A percentile compares a stretch with the other conserved stretches of the same genome.
Evolutionary conservation across 23 tunicate genomes (phyloP).

Genomic region (Ciona savignyi): DNA sequence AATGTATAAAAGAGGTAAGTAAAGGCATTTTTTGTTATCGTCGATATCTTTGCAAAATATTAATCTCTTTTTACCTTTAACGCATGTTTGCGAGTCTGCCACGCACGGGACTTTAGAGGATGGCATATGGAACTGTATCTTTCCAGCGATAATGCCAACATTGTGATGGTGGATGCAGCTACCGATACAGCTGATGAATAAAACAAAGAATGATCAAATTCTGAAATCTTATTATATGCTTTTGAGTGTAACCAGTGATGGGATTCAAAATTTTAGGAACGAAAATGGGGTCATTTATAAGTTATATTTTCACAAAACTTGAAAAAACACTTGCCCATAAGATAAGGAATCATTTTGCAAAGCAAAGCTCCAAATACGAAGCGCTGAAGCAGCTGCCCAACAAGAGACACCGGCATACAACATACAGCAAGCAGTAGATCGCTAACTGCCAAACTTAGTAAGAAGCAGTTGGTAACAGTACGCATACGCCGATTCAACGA

Average conservation of each 20-base stretch:
- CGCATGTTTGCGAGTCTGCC: constrained; percentile 71
- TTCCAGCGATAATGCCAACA: constrained; percentile 71
- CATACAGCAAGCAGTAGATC: constrained; percentile 54
- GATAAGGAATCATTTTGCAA: constrained; percentile 50
- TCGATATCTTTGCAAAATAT: no score
- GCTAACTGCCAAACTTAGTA: constrained; percentile 68
- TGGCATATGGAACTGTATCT: constrained; percentile 72
- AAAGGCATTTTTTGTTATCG: no score
- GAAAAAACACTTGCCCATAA: constrained; percentile 53
- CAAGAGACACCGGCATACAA: constrained; percentile 61
- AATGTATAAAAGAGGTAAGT: no score
- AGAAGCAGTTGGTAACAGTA: no score
- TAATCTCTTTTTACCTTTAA: constrained; percentile 45
- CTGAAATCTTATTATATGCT: no score
- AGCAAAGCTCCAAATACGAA: constrained; percentile 63
- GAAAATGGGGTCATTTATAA: no score
- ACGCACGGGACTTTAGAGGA: constrained; percentile 47
- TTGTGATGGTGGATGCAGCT: constrained; percentile 72
- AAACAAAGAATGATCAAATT: no score
- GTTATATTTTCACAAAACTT: no score
- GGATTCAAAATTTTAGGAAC: no score
- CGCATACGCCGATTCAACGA: constrained; percentile 16
- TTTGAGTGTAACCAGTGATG: no score
- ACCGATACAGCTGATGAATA: constrained; percentile 55
- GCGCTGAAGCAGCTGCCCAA: constrained; percentile 41